Evolutionary conservation across 92 coral and sea anemone genomes (phyloP).

Genomic region (Epizoanthus fatuus): DNA sequence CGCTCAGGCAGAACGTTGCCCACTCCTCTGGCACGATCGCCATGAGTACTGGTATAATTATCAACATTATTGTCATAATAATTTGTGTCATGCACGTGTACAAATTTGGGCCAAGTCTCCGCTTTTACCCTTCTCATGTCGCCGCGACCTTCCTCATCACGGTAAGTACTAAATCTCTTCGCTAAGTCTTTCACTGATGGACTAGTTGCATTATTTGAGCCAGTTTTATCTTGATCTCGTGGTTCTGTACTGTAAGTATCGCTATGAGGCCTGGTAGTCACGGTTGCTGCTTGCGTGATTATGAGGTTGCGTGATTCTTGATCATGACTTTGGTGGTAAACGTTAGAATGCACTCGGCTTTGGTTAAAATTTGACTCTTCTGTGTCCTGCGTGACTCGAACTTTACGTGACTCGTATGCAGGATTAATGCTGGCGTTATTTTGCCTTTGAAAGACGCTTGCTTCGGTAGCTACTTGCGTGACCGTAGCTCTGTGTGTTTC

Average conservation of each 20-base stretch:
- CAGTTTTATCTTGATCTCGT: constrained; percentile 30
- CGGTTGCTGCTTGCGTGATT: background rate
- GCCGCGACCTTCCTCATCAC: constrained; percentile 53
- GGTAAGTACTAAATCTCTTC: constrained; percentile 70
- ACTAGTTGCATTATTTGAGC: constrained; percentile 25
- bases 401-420: background rate
- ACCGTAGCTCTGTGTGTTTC: background rate
- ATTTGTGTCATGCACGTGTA: constrained; percentile 50
- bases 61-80: constrained; percentile 29
- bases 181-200: constrained; percentile 86
- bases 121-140: constrained; percentile 80
- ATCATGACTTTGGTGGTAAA: constrained; percentile 21
- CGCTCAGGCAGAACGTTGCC: no score
- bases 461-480: constrained; percentile 1
- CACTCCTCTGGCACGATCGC: background rate
- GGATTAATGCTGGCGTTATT: background rate
- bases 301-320: constrained; percentile 7
- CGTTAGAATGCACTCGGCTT: background rate
- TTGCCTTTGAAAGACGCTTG: constrained; percentile 20
- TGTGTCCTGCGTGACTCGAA: constrained; percentile 4
- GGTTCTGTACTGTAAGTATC: background rate
- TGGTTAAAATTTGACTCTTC: background rate
- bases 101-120: constrained; percentile 81
- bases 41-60: constrained; percentile 15
- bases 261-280: background rate